Conservation (phyloP, 30 jellyfish, hydroid and myxozoan species). For the Chironex yamaguchii region DNA sequence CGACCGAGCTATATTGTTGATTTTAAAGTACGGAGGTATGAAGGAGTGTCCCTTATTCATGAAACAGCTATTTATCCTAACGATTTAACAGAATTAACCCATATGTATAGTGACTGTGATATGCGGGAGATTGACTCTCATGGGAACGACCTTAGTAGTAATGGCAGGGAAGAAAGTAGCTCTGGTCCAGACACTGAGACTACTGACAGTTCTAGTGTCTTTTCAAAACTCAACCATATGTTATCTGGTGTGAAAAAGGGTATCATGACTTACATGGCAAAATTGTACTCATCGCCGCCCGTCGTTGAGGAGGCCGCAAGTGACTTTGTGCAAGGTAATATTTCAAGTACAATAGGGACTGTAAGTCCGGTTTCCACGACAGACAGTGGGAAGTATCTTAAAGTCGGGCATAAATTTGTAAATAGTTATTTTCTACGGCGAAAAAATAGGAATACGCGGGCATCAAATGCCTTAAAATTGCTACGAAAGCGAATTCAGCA, state of each 20-base stretch:
- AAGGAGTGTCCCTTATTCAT: constrained; percentile 88
- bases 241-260: neutral
- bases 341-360: neutral
- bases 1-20: constrained; percentile 87
- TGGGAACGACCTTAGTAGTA: constrained; percentile 9
- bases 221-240: neutral
- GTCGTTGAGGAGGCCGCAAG: neutral
- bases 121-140: constrained; percentile 78
- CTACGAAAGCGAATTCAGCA: neutral
- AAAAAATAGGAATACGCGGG: neutral
- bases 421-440: neutral
- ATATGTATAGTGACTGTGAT: constrained; percentile 72
- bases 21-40: constrained; percentile 86
- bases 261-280: neutral
- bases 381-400: too few relatives aligned
- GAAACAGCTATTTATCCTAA: constrained; percentile 93
- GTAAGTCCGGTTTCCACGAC: neutral
- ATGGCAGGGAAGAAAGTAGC: constrained; percentile 12
- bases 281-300: neutral
- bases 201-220: neutral
- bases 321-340: too few relatives aligned
- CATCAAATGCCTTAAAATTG: neutral
- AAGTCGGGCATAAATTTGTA: neutral
- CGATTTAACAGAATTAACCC: constrained; percentile 84
- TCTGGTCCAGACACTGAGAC: neutral